Evolutionary conservation across 1,140 invertebrate genomes (phyloP).

Genomic region (Drosophila kurseongensis): DNA sequence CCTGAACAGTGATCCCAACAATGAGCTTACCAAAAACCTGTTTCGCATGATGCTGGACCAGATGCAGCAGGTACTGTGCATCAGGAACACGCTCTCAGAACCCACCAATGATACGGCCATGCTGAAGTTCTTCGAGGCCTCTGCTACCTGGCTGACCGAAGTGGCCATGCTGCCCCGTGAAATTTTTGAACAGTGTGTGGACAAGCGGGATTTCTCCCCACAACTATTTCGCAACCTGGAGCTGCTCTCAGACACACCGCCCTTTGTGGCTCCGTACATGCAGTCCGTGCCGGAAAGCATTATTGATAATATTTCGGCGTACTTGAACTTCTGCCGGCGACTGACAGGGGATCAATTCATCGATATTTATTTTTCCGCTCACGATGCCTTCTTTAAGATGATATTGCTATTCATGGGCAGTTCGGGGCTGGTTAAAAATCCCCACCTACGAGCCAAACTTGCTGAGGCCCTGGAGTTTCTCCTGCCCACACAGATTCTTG

Average conservation of each 20-base stretch:
- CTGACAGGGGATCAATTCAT: slow-evolving; percentile 87
- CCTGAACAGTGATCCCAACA: slow-evolving; percentile 85
- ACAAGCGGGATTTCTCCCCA: slow-evolving; percentile 73
- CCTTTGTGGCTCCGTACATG: slow-evolving; percentile 70
- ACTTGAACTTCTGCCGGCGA: slow-evolving; percentile 90
- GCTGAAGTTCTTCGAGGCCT: slow-evolving; percentile 91
- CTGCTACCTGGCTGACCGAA: slow-evolving; percentile 94
- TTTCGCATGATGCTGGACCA: slow-evolving; percentile 88
- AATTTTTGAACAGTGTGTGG: slow-evolving; percentile 44
- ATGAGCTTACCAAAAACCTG: slow-evolving; percentile 87
- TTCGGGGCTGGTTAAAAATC: slow-evolving; percentile 93
- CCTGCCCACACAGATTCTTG: slow-evolving; percentile 88
- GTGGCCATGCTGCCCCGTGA: slow-evolving; percentile 86
- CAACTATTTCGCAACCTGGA: slow-evolving; percentile 55
- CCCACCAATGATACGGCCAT: slow-evolving; percentile 73
- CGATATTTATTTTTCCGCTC: slow-evolving; percentile 84
- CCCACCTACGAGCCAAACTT: slow-evolving; percentile 94
- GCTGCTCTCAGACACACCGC: slow-evolving; percentile 60
- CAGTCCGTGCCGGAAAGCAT: slow-evolving; percentile 94
- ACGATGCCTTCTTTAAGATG: slow-evolving; percentile 89
- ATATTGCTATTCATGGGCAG: slow-evolving; percentile 91
- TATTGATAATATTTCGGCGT: slow-evolving; percentile 94
- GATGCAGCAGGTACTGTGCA: slow-evolving; percentile 84
- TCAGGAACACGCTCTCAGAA: slow-evolving; percentile 72
- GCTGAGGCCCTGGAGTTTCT: slow-evolving; percentile 95